A percentile compares a stretch with the other conserved stretches of the same genome.
phyloP scores from a whole-genome alignment of 1,140 invertebrate species.

The Macrobrachium rosenbergii region DNA sequence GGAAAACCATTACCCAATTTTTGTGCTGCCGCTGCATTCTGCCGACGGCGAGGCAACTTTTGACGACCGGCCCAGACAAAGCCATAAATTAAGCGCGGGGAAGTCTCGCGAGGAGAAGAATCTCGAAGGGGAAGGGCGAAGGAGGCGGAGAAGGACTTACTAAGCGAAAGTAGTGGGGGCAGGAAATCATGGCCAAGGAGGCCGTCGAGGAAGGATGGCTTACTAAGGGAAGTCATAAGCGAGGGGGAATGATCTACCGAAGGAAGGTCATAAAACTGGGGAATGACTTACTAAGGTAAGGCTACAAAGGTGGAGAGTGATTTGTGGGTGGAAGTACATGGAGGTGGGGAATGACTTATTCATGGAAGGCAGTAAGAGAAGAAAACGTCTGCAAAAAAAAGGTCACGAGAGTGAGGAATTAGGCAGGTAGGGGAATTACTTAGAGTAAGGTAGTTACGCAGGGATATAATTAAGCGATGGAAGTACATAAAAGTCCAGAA shows the following conservation, averaged over 20 bases:
- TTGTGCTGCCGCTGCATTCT: conserved; percentile 8
- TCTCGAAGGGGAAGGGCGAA: neutral
- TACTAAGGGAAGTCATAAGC: neutral
- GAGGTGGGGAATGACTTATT: too few species aligned
- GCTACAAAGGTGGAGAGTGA: too few species aligned
- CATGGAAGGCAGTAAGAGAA: too few species aligned
- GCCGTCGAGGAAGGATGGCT: neutral
- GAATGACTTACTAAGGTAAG: neutral
- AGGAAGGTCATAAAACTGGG: neutral
- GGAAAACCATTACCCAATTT: conserved; percentile 16
- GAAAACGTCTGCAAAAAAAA: too few species aligned
- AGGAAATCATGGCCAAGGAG: neutral
- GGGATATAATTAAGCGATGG: too few species aligned
- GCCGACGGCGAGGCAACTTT: neutral
- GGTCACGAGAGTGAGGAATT: too few species aligned
- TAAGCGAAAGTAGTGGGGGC: neutral
- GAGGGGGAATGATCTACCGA: neutral
- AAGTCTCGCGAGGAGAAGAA: too few species aligned
- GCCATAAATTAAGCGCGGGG: neutral
- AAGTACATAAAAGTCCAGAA: too few species aligned
- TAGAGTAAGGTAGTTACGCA: too few species aligned
- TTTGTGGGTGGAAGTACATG: too few species aligned
- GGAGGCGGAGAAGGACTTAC: neutral
- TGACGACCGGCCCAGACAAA: neutral
- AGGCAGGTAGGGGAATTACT: too few species aligned